Evolutionary conservation across 2,113 vertebrate species (phyloP).

Genomic region (Gorilla gorilla): DNA sequence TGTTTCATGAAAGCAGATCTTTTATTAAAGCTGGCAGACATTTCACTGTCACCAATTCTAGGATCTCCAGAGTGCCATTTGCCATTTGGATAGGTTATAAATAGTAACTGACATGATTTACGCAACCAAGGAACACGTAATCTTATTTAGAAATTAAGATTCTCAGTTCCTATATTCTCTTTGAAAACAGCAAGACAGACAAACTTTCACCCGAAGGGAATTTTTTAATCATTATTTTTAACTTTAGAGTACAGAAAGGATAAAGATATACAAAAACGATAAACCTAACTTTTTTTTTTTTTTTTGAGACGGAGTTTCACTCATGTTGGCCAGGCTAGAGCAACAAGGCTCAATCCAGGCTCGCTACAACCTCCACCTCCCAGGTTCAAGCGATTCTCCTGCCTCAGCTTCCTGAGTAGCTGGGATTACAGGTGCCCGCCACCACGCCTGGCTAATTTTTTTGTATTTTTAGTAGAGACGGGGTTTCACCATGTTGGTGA

Average conservation of each 20-base stretch:
- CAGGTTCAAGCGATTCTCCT: no score
- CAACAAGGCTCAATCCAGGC: no score
- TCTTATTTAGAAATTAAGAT: slow-evolving; percentile 30
- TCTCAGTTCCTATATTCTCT: background rate
- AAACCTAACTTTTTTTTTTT: background rate
- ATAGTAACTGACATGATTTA: background rate
- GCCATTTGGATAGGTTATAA: background rate
- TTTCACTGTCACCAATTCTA: background rate
- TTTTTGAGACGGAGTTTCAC: no score
- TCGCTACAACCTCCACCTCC: no score
- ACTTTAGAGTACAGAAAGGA: slow-evolving; percentile 15
- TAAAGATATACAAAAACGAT: background rate
- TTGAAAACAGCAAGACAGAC: slow-evolving; percentile 22
- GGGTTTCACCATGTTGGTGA: no score
- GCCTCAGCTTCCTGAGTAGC: no score
- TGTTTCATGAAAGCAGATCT: background rate
- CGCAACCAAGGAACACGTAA: background rate
- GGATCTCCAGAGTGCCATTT: background rate
- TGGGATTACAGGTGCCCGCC: no score
- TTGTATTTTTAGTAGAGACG: no score
- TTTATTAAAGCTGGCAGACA: background rate
- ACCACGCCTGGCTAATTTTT: no score
- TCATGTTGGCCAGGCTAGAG: no score
- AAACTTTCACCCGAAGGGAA: background rate
- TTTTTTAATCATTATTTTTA: background rate